Evolutionary conservation across 2,888 invertebrate species (phyloP).

Genomic region (Operophtera brumata): DNA sequence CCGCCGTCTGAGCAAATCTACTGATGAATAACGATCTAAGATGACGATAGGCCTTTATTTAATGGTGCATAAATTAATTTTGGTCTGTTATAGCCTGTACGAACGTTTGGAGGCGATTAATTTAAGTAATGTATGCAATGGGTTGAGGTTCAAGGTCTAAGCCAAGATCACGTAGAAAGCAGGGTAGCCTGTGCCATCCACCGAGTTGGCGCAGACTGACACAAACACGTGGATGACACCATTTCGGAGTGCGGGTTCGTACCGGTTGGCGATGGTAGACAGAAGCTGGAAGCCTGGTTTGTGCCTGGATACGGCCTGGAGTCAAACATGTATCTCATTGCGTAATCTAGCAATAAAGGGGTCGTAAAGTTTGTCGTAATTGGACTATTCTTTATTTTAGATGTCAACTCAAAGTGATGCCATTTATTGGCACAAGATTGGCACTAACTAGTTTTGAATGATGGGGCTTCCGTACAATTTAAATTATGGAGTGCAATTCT

Average conservation of each 20-base stretch:
- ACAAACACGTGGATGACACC: not conserved
- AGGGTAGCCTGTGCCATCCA: not conserved
- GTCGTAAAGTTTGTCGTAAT: constrained; percentile 17
- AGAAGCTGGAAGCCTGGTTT: not conserved
- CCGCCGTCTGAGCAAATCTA: constrained; percentile 15
- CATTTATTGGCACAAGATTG: not conserved
- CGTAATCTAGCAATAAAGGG: constrained; percentile 25
- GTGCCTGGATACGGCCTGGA: not conserved
- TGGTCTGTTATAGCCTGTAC: constrained; percentile 42
- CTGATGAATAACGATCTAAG: constrained; percentile 39
- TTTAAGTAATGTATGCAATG: constrained; percentile 65
- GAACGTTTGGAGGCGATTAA: constrained; percentile 51
- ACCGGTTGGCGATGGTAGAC: not conserved
- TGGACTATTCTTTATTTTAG: constrained; percentile 12
- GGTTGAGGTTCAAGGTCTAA: constrained; percentile 43
- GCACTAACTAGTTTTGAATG: not conserved
- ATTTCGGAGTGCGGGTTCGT: not conserved
- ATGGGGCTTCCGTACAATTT: no score
- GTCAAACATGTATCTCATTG: constrained; percentile 24
- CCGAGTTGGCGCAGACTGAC: not conserved
- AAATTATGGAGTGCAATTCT: no score
- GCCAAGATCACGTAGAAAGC: not conserved
- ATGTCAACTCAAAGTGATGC: constrained; percentile 12
- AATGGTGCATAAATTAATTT: constrained; percentile 65
- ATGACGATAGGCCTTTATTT: constrained; percentile 46